A percentile compares a stretch with the other conserved stretches of the same genome.
Conservation (phyloP, 2,113 vertebrate species). For the Passer montanus region DNA sequence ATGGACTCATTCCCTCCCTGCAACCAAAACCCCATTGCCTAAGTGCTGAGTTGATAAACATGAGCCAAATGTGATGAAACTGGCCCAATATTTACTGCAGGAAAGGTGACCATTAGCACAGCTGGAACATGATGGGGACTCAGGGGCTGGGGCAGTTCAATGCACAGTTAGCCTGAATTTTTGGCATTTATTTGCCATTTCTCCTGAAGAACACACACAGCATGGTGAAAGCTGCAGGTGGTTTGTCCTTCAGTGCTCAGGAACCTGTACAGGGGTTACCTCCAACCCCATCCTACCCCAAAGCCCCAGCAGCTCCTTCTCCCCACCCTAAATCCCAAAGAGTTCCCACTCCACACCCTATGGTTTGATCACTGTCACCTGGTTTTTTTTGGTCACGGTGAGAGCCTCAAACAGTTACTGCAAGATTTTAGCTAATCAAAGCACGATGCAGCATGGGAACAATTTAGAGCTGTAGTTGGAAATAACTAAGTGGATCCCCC, state of each 20-base stretch:
- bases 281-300: neutral
- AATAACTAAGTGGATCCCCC: conserved; percentile 54
- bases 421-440: conserved; percentile 52
- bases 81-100: neutral
- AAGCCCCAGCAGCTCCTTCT: neutral
- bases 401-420: conserved; percentile 25
- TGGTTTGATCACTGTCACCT: neutral
- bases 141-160: neutral
- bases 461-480: conserved; percentile 62
- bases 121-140: neutral
- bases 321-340: neutral
- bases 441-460: conserved; percentile 57
- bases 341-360: neutral
- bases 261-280: neutral
- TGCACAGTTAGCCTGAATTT: fast-evolving
- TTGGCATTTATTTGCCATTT: neutral
- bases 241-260: neutral
- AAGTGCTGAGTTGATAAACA: conserved; percentile 20
- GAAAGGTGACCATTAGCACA: neutral
- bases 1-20: neutral
- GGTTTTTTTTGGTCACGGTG: neutral
- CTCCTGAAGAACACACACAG: neutral
- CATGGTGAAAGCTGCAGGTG: neutral
- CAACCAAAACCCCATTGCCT: neutral
- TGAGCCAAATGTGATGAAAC: conserved; percentile 8